These are phyloP conservation scores for Entomyzon cyanotis DNA, from an alignment of 2,113 vertebrate genomes.

Conservation along the genomic window DNA sequence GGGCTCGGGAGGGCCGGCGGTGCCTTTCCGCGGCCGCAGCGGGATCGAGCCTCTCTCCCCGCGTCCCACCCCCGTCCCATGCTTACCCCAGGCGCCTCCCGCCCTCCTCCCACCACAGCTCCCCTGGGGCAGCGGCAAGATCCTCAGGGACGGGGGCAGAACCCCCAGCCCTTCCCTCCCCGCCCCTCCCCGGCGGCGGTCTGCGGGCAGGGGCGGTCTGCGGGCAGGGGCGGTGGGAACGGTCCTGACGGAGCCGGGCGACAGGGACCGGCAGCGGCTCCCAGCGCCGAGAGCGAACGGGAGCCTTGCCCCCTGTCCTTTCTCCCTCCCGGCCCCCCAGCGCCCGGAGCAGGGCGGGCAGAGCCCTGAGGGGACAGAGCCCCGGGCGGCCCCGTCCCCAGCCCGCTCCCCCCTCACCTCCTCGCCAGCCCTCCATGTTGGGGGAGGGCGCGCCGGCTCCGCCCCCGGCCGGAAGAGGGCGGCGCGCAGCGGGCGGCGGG, in stretches of 20 bases:
- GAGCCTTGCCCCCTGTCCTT: background rate
- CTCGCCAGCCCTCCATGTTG: constrained; percentile 36
- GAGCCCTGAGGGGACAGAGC: too few species aligned
- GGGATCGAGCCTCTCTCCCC: background rate
- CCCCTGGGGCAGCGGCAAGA: background rate
- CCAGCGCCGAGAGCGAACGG: background rate
- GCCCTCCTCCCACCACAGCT: background rate
- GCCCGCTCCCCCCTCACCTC: background rate
- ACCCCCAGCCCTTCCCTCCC: background rate
- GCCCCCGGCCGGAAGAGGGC: background rate
- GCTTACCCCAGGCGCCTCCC: background rate
- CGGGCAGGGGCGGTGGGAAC: background rate
- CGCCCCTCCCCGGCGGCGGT: background rate
- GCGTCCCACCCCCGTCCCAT: background rate
- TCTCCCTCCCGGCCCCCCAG: background rate
- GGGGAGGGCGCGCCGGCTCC: background rate
- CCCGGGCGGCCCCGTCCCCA: background rate
- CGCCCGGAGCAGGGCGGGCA: background rate
- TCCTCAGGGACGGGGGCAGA: background rate
- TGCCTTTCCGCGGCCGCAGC: background rate
- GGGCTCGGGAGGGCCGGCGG: background rate
- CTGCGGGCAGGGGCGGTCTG: background rate
- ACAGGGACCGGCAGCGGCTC: background rate
- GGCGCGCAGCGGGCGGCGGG: background rate
- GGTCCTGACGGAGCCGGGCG: background rate